Evolutionary conservation across 2,888 invertebrate species (phyloP).

Genomic region (Drosophila austrosaltans): DNA sequence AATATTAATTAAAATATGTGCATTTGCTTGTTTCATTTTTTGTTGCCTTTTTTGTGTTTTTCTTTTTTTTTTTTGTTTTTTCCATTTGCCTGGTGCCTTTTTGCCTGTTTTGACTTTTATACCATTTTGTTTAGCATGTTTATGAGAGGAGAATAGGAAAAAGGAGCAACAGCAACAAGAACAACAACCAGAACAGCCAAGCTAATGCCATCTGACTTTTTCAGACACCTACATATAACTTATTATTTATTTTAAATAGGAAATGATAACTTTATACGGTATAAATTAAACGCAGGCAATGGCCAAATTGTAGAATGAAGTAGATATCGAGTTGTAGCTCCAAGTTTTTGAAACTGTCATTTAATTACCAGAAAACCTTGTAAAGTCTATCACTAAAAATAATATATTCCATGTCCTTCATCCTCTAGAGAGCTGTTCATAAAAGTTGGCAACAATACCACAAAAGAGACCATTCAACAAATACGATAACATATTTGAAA

Average conservation of each 20-base stretch:
- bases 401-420: too few relatives aligned
- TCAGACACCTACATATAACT: background rate
- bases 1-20: conserved; percentile 80
- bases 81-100: background rate
- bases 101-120: conserved; percentile 15
- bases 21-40: conserved; percentile 41
- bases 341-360: too few relatives aligned
- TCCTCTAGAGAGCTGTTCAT: background rate
- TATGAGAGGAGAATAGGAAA: background rate
- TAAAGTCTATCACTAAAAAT: too few relatives aligned
- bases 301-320: too few relatives aligned
- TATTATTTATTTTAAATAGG: background rate
- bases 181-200: background rate
- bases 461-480: background rate
- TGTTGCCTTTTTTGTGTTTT: conserved; percentile 12
- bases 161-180: too few relatives aligned
- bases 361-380: too few relatives aligned
- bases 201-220: background rate
- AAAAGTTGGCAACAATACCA: background rate
- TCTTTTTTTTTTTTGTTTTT: background rate
- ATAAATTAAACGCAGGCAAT: background rate
- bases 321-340: too few relatives aligned
- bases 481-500: background rate
- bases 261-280: background rate
- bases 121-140: conserved; percentile 1